Evolutionary conservation across 2,113 vertebrate species (phyloP).

Genomic region (Picathartes gymnocephalus): DNA sequence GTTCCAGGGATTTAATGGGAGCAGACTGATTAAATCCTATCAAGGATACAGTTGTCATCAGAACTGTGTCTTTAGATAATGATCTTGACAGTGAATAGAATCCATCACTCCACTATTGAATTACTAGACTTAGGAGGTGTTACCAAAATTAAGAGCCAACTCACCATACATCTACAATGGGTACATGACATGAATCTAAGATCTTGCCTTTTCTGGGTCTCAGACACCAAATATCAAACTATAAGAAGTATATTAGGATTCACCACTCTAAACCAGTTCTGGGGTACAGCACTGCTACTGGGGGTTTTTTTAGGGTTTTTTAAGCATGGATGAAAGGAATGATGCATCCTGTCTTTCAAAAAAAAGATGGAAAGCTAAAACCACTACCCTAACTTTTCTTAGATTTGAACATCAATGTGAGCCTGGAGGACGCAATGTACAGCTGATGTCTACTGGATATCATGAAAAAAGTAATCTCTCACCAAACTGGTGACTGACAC

Average conservation of each 20-base stretch:
- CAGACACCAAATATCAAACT: not conserved
- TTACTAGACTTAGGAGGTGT: not conserved
- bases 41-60: not conserved
- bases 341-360: not conserved
- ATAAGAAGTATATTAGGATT: not conserved
- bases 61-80: not conserved
- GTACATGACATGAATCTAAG: not conserved
- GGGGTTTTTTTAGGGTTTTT: not conserved
- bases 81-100: not conserved
- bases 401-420: not conserved
- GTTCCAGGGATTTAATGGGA: not conserved
- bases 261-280: not conserved
- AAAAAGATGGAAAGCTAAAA: not conserved
- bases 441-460: not conserved
- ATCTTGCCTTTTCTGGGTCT: not conserved
- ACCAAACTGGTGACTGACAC: not conserved
- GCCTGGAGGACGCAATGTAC: not conserved
- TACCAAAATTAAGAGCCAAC: not conserved
- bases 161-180: accelerated
- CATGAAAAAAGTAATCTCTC: not conserved
- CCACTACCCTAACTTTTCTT: not conserved
- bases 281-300: not conserved
- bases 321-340: not conserved
- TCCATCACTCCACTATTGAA: not conserved
- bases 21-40: not conserved